A percentile compares a stretch with the other conserved stretches of the same genome.
Evolutionary conservation across 1,140 invertebrate genomes (phyloP).

Genomic region (Chelonus insularis): DNA sequence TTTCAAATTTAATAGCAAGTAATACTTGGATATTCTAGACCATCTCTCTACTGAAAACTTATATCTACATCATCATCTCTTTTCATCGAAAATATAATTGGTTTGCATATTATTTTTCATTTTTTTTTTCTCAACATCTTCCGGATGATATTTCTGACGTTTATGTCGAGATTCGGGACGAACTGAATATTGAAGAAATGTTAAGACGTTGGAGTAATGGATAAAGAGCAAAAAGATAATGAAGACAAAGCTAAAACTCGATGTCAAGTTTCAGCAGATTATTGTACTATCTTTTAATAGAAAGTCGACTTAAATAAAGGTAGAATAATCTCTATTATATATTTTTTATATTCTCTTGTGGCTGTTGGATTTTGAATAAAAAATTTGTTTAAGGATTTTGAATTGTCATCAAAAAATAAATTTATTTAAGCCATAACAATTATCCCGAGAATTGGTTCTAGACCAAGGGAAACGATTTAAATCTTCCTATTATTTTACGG

Average conservation of each 20-base stretch:
- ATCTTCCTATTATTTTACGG: slow-evolving; percentile 12
- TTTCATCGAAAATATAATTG: too few relatives aligned
- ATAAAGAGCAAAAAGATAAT: slow-evolving; percentile 2
- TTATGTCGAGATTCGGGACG: background rate
- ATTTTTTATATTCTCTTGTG: background rate
- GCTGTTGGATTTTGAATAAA: too few relatives aligned
- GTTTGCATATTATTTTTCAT: too few relatives aligned
- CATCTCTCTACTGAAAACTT: too few relatives aligned
- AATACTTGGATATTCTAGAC: background rate
- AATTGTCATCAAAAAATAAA: too few relatives aligned
- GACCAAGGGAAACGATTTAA: background rate
- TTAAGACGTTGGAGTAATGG: background rate
- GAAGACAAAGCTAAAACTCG: background rate
- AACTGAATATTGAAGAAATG: background rate
- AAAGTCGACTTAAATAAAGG: slow-evolving; percentile 17
- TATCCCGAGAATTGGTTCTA: too few relatives aligned
- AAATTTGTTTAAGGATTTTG: too few relatives aligned
- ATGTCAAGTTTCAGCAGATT: slow-evolving; percentile 10
- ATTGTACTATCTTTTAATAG: slow-evolving; percentile 19
- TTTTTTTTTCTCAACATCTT: too few relatives aligned
- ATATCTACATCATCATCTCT: too few relatives aligned
- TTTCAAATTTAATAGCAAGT: background rate
- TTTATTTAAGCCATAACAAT: too few relatives aligned
- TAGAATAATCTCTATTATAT: slow-evolving; percentile 8
- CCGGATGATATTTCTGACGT: too few relatives aligned